These are phyloP conservation scores for Lytechinus variegatus DNA, from an alignment of 35 echinoderm and acorn worm genomes.

Conservation along the genomic window DNA sequence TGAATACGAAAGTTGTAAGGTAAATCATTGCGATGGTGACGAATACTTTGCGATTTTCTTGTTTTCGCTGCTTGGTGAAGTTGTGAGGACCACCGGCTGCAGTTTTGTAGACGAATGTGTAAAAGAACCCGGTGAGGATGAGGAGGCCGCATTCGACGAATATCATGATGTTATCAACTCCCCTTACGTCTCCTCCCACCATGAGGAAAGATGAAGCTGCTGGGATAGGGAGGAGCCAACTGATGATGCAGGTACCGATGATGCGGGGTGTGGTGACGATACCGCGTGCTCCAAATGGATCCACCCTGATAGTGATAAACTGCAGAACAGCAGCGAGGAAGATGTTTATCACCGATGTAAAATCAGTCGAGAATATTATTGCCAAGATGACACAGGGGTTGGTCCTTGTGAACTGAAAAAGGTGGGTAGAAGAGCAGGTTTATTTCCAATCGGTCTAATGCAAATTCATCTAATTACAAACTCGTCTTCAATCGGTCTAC, in stretches of 20 bases:
- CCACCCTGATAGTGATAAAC: background rate
- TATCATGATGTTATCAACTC: background rate
- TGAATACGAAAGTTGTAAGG: background rate
- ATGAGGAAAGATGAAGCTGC: too few relatives aligned
- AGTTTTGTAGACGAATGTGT: background rate
- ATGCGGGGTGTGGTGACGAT: background rate
- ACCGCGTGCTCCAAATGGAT: background rate
- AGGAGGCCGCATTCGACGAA: background rate
- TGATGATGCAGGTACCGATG: background rate
- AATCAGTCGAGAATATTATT: background rate
- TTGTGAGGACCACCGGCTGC: background rate
- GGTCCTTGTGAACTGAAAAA: background rate
- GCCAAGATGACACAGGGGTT: too few relatives aligned
- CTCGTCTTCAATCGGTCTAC: too few relatives aligned
- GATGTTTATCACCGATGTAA: background rate
- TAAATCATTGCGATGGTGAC: background rate
- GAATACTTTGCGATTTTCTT: background rate
- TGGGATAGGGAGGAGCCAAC: too few relatives aligned
- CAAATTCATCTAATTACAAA: too few relatives aligned
- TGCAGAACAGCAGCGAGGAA: background rate
- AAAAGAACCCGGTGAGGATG: background rate
- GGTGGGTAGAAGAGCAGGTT: background rate
- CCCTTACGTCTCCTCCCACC: too few relatives aligned
- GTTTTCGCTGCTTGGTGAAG: background rate
- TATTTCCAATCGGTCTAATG: too few relatives aligned